phyloP scores from a whole-genome alignment of 2,888 invertebrate genomes.

The Troides helena region DNA sequence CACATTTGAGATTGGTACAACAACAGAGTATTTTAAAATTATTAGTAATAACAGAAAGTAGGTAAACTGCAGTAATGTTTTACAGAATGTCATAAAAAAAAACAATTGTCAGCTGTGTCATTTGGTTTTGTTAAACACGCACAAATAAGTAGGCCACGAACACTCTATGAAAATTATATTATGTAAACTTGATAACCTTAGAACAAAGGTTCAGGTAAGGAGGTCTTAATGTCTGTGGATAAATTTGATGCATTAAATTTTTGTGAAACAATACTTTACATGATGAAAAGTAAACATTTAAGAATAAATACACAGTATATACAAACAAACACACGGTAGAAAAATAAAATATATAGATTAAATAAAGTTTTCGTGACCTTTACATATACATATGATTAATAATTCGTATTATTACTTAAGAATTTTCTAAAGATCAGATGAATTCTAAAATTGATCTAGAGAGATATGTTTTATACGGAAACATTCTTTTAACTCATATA shows the following conservation, averaged over 20 bases:
- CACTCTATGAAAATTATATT: neutral
- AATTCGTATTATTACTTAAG: neutral
- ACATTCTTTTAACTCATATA: neutral
- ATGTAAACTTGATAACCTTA: neutral
- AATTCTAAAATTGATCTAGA: neutral
- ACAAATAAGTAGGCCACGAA: conserved; percentile 7
- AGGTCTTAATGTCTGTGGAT: too few relatives aligned
- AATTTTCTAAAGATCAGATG: neutral
- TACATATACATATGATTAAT: neutral
- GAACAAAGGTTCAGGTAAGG: too few relatives aligned
- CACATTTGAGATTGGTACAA: conserved; percentile 29
- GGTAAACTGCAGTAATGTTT: neutral
- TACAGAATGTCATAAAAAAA: neutral
- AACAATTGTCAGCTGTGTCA: neutral
- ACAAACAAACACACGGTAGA: too few relatives aligned
- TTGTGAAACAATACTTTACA: too few relatives aligned
- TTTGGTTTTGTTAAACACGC: conserved; percentile 7
- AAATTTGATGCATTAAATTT: too few relatives aligned
- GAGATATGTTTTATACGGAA: neutral
- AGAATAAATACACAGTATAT: too few relatives aligned
- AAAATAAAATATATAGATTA: neutral
- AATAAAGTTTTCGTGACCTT: neutral
- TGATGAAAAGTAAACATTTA: too few relatives aligned
- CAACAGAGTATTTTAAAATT: conserved; percentile 24
- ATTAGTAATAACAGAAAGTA: conserved; percentile 14